Evolutionary conservation across 2,888 invertebrate species (phyloP).

Genomic region (Criorhina ranunculi): DNA sequence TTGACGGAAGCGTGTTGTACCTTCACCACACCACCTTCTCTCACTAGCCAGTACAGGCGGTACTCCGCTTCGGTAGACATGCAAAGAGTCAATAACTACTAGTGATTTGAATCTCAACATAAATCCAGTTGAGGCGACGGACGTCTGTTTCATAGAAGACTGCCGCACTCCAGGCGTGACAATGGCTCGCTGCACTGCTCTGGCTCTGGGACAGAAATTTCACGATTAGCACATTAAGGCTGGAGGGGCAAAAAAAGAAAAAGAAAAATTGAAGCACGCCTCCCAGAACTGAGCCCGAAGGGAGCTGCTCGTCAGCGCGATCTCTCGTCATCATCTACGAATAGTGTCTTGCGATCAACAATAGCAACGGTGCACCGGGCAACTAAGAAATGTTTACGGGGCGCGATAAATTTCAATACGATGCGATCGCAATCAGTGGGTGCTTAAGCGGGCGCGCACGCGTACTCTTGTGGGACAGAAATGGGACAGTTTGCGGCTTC

Average conservation of each 20-base stretch:
- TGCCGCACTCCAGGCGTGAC: slow-evolving; percentile 69
- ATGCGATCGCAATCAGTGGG: slow-evolving; percentile 71
- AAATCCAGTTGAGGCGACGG: slow-evolving; percentile 63
- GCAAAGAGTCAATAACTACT: slow-evolving; percentile 76
- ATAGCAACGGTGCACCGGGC: slow-evolving; percentile 5
- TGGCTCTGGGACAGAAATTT: slow-evolving; percentile 74
- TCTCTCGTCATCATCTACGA: slow-evolving; percentile 51
- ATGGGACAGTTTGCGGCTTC: slow-evolving; percentile 72
- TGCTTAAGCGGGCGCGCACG: slow-evolving; percentile 56
- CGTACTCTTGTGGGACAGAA: slow-evolving; percentile 51
- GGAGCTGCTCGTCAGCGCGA: slow-evolving; percentile 49
- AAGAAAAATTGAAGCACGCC: slow-evolving; percentile 37
- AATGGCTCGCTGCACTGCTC: slow-evolving; percentile 65
- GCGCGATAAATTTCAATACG: slow-evolving; percentile 71
- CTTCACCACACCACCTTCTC: neutral
- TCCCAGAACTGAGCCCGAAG: slow-evolving; percentile 38
- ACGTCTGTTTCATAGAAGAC: slow-evolving; percentile 58
- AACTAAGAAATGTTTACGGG: slow-evolving; percentile 70
- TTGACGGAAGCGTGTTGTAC: slow-evolving; percentile 69
- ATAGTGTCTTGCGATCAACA: slow-evolving; percentile 31
- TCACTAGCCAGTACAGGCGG: neutral
- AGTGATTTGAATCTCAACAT: slow-evolving; percentile 70
- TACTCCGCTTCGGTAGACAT: slow-evolving; percentile 67
- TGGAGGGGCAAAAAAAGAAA: slow-evolving; percentile 16
- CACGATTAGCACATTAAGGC: slow-evolving; percentile 73